Evolutionary conservation across 2,888 invertebrate species (phyloP).

Genomic region (Petrolisthes manimaculis): DNA sequence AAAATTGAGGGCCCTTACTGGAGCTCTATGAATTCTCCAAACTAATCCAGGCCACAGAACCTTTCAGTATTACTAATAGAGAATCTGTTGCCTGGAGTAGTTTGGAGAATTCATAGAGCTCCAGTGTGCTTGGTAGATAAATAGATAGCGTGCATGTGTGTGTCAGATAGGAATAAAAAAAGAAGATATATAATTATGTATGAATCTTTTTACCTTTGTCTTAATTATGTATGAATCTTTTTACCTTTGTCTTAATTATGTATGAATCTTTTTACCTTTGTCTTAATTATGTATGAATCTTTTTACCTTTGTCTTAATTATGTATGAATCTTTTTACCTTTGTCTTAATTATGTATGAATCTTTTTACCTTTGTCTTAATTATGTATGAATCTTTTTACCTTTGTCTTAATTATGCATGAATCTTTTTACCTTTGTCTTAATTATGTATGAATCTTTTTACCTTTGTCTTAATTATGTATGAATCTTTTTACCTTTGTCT

Average conservation of each 20-base stretch:
- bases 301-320: constrained; percentile 63
- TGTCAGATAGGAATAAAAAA: too few species aligned
- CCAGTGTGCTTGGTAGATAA: too few species aligned
- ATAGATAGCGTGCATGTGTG: too few species aligned
- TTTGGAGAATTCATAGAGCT: too few species aligned
- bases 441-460: constrained; percentile 5
- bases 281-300: constrained; percentile 25
- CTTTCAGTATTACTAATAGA: too few species aligned
- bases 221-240: constrained; percentile 12
- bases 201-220: constrained; percentile 53
- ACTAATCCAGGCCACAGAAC: too few species aligned
- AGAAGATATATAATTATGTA: too few species aligned
- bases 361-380: constrained; percentile 62
- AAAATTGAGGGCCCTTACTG: too few species aligned
- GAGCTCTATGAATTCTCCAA: too few species aligned
- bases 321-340: constrained; percentile 44
- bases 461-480: constrained; percentile 58
- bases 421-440: constrained; percentile 59
- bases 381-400: constrained; percentile 27
- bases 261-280: constrained; percentile 48
- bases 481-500: constrained; percentile 56
- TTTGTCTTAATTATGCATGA: constrained; percentile 48
- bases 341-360: constrained; percentile 34
- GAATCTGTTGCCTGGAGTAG: too few species aligned
- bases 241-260: constrained; percentile 62